A percentile compares a stretch with the other conserved stretches of the same genome.
These are phyloP conservation scores for Lophochroa leadbeateri DNA, from an alignment of 2,113 vertebrate genomes.

Conservation along the genomic window DNA sequence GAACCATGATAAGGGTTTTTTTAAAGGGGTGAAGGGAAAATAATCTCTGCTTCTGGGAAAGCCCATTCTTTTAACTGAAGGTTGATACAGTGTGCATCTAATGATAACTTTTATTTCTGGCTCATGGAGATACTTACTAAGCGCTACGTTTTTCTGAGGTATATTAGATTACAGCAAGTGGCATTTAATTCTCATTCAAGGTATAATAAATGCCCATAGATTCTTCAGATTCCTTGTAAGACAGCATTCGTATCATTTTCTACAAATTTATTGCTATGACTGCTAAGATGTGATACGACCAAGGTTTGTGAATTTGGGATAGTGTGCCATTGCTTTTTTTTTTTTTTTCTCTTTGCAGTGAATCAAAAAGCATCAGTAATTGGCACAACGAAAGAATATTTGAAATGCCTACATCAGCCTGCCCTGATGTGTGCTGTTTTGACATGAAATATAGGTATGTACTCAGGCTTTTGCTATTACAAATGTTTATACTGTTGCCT, in stretches of 20 bases:
- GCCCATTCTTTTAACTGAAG: constrained; percentile 11
- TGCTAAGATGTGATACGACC: neutral
- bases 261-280: neutral
- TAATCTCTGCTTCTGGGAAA: constrained; percentile 8
- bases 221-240: neutral
- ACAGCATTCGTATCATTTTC: neutral
- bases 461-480: neutral
- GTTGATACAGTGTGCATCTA: neutral
- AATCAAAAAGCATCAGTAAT: neutral
- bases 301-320: neutral
- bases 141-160: neutral
- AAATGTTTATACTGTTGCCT: neutral
- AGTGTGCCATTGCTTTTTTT: neutral
- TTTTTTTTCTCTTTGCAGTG: neutral
- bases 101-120: constrained; percentile 13
- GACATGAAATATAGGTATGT: neutral
- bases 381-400: neutral
- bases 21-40: neutral
- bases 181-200: constrained; percentile 36
- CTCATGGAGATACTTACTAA: neutral
- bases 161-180: constrained; percentile 4
- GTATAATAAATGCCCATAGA: neutral
- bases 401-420: neutral
- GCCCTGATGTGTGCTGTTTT: neutral
- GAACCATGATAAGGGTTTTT: neutral